Evolutionary conservation across 2,113 vertebrate genomes (phyloP), one percentile per base, ranked within the genome.

Genomic region (Grantiella picta): DNA sequence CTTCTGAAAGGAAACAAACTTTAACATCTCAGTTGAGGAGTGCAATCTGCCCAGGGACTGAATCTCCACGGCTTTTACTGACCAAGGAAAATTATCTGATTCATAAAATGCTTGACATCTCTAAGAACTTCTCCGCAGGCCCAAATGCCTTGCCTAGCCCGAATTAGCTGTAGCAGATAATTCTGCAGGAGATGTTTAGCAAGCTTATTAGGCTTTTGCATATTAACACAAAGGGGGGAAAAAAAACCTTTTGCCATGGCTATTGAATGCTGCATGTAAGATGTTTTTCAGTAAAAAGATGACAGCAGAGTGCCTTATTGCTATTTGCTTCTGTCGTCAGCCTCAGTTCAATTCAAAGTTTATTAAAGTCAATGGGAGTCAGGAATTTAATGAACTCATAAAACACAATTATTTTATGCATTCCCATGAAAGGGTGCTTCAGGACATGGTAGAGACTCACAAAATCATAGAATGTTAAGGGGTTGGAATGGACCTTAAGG

Each of bases 11-110:
- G 82, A 89, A 92, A 75, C 76, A 23, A 92, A 95, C 90, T 95
- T 93, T 53, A 94, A 94, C 88, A 35, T 75, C 92, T 94, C 94
- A 83, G 45, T 63, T 82, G 94, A 53, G 64, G 61, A 85, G 52
- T 3, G 28, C 89, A 95, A 33, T 92, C 86, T 76, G 53, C 92
- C 91, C 89, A 45, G 69, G 89, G 65, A 89, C 92, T 84, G 80
- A 22, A 89, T 92, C 88, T 90, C 64, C 49, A 57, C 2, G 15
- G 94, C 93, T 93, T 83, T 79, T 81, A 90, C 90, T 94, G 94
- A 78, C 93, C 93, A 95, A 60, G 60, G 85, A 90, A 92, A 90
- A 93, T 92, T 38, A 75, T 86, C 92, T 93, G 92, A 93, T 82
- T 79, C 86, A 75, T 78, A 78, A 94, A 96, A 94, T 28, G 49